phyloP scores from a whole-genome alignment of 2,797 vertebrate genomes.

The Ceryle rudis region DNA sequence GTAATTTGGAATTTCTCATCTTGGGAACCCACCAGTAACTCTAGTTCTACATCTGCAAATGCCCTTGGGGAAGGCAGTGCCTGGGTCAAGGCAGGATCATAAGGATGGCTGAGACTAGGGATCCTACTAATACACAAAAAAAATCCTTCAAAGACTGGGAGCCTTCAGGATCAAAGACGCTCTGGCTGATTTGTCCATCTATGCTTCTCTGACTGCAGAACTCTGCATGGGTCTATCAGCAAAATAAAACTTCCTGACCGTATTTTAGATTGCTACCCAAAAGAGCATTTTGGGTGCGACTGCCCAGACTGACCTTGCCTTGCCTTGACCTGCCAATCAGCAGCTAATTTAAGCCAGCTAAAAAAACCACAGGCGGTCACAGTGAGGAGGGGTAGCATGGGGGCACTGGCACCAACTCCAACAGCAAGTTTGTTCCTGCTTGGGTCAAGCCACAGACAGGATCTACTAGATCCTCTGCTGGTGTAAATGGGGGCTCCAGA shows the following conservation, averaged over 20 bases:
- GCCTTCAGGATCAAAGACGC: conserved; percentile 20
- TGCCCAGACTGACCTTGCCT: background rate
- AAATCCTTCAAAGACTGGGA: background rate
- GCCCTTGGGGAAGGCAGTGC: conserved; percentile 1
- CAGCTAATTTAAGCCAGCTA: conserved; percentile 23
- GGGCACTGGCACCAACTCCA: background rate
- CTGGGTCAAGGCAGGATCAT: background rate
- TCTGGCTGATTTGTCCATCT: background rate
- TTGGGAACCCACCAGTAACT: background rate
- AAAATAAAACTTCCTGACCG: conserved; percentile 26
- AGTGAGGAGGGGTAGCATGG: background rate
- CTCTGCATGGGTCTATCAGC: background rate
- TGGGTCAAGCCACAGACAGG: background rate
- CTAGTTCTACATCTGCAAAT: background rate
- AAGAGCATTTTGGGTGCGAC: background rate
- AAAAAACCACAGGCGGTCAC: background rate
- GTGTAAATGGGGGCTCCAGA: accelerated
- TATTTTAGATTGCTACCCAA: background rate
- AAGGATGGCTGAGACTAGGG: background rate
- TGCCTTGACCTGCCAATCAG: background rate
- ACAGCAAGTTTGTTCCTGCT: background rate
- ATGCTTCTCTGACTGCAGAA: background rate
- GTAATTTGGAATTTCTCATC: conserved; percentile 19
- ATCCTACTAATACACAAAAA: background rate
- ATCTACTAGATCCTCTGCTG: background rate